Percentiles rank a stretch among this genome's conserved stretches.
Evolutionary conservation across 2,888 invertebrate species (phyloP).

Genomic region (Carterocephalus palaemon): DNA sequence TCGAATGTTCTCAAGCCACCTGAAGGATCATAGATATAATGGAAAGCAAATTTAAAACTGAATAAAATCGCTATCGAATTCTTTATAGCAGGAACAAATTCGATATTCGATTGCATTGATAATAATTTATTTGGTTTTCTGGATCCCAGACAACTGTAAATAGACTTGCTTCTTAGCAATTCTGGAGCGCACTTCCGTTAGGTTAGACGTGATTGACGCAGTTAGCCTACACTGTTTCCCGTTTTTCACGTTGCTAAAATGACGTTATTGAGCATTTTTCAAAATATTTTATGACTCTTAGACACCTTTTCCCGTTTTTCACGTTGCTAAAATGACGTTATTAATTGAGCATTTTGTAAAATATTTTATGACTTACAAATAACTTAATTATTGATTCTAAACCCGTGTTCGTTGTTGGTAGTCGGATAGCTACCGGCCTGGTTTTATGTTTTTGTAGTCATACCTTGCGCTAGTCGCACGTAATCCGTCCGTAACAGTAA

Average conservation of each 20-base stretch:
- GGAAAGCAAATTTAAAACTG: too few relatives aligned
- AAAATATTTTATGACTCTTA: constrained; percentile 42
- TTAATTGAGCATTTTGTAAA: constrained; percentile 43
- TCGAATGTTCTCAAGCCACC: too few relatives aligned
- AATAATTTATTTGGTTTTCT: not conserved
- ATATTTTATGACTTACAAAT: constrained; percentile 42
- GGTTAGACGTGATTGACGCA: constrained; percentile 40
- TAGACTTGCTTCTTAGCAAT: constrained; percentile 15
- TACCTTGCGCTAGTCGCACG: too few relatives aligned
- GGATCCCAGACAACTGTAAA: too few relatives aligned
- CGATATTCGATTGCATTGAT: too few relatives aligned
- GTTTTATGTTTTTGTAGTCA: constrained; percentile 7
- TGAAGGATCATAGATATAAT: too few relatives aligned
- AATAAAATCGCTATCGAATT: too few relatives aligned
- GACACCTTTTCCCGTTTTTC: constrained; percentile 43
- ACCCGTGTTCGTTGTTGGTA: constrained; percentile 28
- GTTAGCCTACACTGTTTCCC: constrained; percentile 42
- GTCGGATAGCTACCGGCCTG: constrained; percentile 18
- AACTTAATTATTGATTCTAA: constrained; percentile 38
- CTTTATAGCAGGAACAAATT: too few relatives aligned
- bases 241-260: constrained; percentile 42
- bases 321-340: constrained; percentile 36
- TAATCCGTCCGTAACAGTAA: not conserved
- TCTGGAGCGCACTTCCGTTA: constrained; percentile 22
- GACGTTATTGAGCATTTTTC: constrained; percentile 41